Evolutionary conservation across 2,797 vertebrate species (phyloP).

Genomic region (Xenops minutus): DNA sequence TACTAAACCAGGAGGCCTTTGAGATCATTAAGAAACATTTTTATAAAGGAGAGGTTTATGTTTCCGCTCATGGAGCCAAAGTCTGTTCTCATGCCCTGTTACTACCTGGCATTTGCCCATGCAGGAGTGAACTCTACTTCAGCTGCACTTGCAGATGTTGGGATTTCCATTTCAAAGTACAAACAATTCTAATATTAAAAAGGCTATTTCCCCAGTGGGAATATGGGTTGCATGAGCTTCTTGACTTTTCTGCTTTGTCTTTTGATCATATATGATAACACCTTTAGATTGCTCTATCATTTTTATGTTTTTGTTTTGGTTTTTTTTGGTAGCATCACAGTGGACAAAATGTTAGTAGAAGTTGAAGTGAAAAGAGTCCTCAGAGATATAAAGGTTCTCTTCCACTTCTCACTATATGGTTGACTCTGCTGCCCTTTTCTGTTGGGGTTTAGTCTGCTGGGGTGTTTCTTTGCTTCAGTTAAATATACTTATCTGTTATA

Average conservation of each 20-base stretch:
- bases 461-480: background rate
- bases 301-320: background rate
- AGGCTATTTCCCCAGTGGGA: constrained; percentile 24
- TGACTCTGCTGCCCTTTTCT: constrained; percentile 38
- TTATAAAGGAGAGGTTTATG: background rate
- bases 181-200: constrained; percentile 62
- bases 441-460: constrained; percentile 26
- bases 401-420: background rate
- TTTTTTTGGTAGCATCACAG: background rate
- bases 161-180: constrained; percentile 65
- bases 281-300: constrained; percentile 30
- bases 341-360: constrained; percentile 59
- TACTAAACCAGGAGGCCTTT: constrained; percentile 1
- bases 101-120: constrained; percentile 33
- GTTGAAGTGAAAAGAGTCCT: constrained; percentile 37
- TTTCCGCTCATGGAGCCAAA: constrained; percentile 20
- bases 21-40: constrained; percentile 36
- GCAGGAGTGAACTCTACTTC: constrained; percentile 1
- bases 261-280: constrained; percentile 21
- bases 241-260: constrained; percentile 43
- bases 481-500: constrained; percentile 54
- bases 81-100: background rate
- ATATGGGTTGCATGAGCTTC: constrained; percentile 27
- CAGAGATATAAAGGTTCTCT: constrained; percentile 36
- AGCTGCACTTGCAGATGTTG: constrained; percentile 41